Evolutionary conservation across 2,797 vertebrate genomes (phyloP), one percentile per base, ranked within the genome.

Genomic region (Xiphophorus birchmanni): DNA sequence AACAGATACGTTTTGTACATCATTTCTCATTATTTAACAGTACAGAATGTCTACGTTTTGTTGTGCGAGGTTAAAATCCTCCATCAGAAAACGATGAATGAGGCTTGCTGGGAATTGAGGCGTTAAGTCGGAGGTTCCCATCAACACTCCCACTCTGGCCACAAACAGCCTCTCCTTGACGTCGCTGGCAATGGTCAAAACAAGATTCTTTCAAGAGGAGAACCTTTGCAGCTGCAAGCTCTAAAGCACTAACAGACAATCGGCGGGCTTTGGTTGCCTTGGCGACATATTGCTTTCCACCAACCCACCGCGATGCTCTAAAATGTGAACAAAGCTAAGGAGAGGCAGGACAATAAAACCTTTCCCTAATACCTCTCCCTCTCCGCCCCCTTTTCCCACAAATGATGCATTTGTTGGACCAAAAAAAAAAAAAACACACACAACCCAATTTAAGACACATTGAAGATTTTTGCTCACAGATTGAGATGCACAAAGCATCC

Each of bases 271-370:
- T 91, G 93, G 95, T 96, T 90, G 84, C 95, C 94, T 80, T 88
- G 94, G 71, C 82, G 89, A 96, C 88, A 77, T 88, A 77, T 87
- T 82, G 89, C 82, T 92, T 94, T 93, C 94, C 92, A 95, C 91
- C 93, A 93, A 96, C 95, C 93, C 86, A 93, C 92, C 93, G 95
- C 94, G 94, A 93, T 88, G 92, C 89, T 91, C 93, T 94, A 93
- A 86, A 85, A 95, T 93, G 95, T 93, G 96, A 96, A 95, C 95
- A 95, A 96, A 97, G 94, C 73, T 73, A 84, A 80, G 50, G 82
- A 95, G 95, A 95, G 95, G 92, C 95, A 94, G 74, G 82, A 97
- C 95, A 97, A 97, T 96, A 84, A 88, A 72, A 86, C 80, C 77
- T 81, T 78, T 94, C 94, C 86, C 35, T 92, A 92, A 92, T 95